These are phyloP conservation scores for Alexandromys fortis DNA, from an alignment of 2,113 vertebrate species.

Conservation along the genomic window DNA sequence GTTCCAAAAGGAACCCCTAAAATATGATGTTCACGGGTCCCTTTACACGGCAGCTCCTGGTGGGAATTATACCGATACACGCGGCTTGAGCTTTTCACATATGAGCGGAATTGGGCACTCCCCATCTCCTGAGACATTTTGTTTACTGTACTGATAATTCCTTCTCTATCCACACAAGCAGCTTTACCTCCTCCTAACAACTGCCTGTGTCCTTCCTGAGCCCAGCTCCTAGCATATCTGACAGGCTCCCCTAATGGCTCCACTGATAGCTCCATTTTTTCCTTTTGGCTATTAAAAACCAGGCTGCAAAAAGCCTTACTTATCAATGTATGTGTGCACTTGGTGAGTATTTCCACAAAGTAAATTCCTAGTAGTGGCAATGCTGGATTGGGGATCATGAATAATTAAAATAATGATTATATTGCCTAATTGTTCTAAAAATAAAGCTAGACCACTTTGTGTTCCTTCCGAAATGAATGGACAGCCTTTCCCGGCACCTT, in stretches of 20 bases:
- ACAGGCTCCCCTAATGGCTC: background rate
- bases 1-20: background rate
- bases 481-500: background rate
- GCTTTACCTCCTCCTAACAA: background rate
- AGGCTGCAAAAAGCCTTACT: background rate
- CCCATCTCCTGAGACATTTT: background rate
- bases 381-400: background rate
- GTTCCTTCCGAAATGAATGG: background rate
- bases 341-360: background rate
- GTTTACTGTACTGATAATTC: background rate
- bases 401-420: background rate
- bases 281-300: slow-evolving; percentile 20
- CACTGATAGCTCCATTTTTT: background rate
- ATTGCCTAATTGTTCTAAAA: slow-evolving; percentile 27
- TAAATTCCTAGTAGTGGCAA: background rate
- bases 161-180: background rate
- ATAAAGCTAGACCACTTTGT: background rate
- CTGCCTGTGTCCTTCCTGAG: background rate
- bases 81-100: background rate
- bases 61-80: background rate
- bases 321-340: background rate
- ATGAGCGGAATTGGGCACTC: background rate
- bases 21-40: background rate
- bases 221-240: background rate
- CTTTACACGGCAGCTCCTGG: background rate